Evolutionary conservation across 2,797 vertebrate genomes (phyloP).

Genomic region (Todus mexicanus): DNA sequence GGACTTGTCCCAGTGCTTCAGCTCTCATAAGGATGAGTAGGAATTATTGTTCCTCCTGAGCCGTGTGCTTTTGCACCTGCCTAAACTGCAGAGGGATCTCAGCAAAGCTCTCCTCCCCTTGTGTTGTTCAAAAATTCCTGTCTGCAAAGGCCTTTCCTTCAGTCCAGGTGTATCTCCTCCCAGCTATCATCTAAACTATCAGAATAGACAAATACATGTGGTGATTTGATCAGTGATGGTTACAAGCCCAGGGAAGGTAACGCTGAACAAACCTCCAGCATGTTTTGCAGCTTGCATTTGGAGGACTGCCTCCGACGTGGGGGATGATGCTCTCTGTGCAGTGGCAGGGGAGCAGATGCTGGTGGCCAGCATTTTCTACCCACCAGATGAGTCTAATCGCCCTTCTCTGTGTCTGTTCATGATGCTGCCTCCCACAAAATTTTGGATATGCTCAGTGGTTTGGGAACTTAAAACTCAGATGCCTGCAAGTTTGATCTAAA

Average conservation of each 20-base stretch:
- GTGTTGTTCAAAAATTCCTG: background rate
- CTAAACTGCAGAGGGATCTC: background rate
- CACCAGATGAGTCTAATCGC: background rate
- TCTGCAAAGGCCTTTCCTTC: background rate
- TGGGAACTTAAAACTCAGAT: background rate
- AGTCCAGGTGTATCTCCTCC: background rate
- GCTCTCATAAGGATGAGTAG: background rate
- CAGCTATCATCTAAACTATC: background rate
- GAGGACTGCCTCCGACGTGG: rapidly evolving
- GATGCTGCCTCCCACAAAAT: background rate
- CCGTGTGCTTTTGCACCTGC: rapidly evolving
- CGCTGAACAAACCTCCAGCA: background rate
- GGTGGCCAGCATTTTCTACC: background rate
- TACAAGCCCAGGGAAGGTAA: background rate
- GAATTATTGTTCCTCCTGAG: background rate
- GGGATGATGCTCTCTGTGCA: rapidly evolving
- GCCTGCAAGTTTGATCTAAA: background rate
- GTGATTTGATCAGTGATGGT: background rate
- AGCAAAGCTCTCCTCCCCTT: background rate
- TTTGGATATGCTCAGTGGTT: background rate
- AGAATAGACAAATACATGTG: rapidly evolving
- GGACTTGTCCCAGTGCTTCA: background rate
- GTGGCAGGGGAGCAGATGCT: background rate
- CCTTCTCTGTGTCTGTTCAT: background rate
- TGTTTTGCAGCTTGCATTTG: background rate